Conservation (phyloP, 2,113 vertebrate species). For the Raja brachyura region DNA sequence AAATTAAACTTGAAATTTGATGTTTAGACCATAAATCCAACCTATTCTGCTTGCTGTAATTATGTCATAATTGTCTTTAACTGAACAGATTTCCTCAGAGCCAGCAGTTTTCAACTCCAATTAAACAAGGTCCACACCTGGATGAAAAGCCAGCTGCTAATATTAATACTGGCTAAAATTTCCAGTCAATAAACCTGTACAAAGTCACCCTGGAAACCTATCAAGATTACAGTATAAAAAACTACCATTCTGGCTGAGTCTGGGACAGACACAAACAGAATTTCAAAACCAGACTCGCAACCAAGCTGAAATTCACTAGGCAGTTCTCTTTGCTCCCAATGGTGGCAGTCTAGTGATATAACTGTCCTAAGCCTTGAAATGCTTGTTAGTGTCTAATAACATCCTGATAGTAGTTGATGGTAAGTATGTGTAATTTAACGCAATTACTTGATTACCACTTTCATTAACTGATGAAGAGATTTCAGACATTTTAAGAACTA, state of each 20-base stretch:
- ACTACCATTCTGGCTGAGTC: not conserved
- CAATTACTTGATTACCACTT: conserved; percentile 36
- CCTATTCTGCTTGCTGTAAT: not conserved
- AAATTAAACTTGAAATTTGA: not conserved
- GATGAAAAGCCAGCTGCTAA: conserved; percentile 27
- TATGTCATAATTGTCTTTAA: not conserved
- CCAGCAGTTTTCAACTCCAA: conserved; percentile 32
- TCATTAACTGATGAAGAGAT: conserved; percentile 28
- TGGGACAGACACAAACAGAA: not conserved
- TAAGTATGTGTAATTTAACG: conserved; percentile 36
- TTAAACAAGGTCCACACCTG: conserved; percentile 29
- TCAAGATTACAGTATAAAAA: not conserved
- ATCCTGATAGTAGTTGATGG: conserved; percentile 14
- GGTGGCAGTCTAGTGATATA: conserved; percentile 13
- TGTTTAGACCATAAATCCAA: not conserved
- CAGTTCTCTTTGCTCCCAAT: not conserved
- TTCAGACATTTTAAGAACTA: conserved; percentile 7
- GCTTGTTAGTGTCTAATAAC: conserved; percentile 14
- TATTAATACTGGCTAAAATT: not conserved
- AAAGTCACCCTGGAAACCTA: not conserved
- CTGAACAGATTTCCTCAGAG: conserved; percentile 21
- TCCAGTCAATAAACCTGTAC: not conserved
- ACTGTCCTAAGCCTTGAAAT: conserved; percentile 6
- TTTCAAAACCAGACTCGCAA: not conserved
- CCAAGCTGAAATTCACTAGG: not conserved